Evolutionary conservation across 1,140 invertebrate species (phyloP), one percentile per base, ranked within the genome.

Genomic region (Pogonomyrmex californicus): DNA sequence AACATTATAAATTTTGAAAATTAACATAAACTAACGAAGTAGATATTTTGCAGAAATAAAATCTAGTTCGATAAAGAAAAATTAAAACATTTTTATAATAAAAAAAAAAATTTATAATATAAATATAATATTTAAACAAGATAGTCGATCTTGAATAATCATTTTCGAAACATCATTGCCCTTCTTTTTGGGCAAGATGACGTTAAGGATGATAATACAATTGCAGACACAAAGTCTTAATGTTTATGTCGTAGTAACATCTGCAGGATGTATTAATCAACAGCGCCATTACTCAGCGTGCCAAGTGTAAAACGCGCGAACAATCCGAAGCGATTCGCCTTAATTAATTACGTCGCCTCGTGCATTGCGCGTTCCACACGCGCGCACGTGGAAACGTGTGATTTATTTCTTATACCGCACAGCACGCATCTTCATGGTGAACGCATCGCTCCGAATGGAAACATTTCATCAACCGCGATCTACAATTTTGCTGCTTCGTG

Each of bases 281-380:
- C 66, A 58, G 36, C 58, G 56, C 86, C 41, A 85, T 87, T 87
- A 87, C 81, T 87, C 86, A 87, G 68, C 41, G 47, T 70, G 86
- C 81, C 81, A 85, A 87, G 86, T 85, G 81, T 87, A 87, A 87
- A 87, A 87, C 71, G 86, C 62, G 86, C 81, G 70, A 75, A 85
- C 86, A 87, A 87, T 87, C 71, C 49, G 62, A 47, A 76, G 60
- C 86, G 81, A 87, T 85, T 85, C 86, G 63, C 86, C 70, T 87
- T 87, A 87, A 87, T 87, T 87, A 87, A 87, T 87, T 85, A 68
- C 82, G 70, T 76, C 75, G 68, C 86, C 60, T 63, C 51, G 51
- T 51, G 62, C 77, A 66, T 66, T 51, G 76, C 51, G 49, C 65
- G 49, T 71, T 71, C 54, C 63, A 66, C 62, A 58, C 49, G 62